Evolutionary conservation across 2,888 invertebrate species (phyloP).

Genomic region (Drosophila falleni): DNA sequence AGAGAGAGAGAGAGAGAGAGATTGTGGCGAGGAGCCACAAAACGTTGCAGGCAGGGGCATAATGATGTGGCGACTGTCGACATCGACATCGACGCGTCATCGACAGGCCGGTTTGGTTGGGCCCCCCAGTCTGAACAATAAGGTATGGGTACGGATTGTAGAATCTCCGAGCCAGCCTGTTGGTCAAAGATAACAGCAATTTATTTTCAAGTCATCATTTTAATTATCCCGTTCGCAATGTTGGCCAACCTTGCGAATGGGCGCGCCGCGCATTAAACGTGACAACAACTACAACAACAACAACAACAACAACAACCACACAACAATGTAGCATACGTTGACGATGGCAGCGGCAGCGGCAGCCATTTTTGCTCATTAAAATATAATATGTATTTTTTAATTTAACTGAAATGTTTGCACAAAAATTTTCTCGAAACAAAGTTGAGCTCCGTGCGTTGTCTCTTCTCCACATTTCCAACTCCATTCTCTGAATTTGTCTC

Average conservation of each 20-base stretch:
- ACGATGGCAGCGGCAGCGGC: conserved; percentile 60
- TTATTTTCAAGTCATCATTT: conserved; percentile 85
- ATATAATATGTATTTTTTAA: conserved; percentile 85
- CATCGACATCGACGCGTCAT: conserved; percentile 70
- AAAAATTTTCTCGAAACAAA: conserved; percentile 81
- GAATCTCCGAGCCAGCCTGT: conserved; percentile 67
- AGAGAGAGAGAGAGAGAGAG: conserved; percentile 8
- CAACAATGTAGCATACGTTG: conserved; percentile 24
- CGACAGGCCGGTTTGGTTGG: conserved; percentile 47
- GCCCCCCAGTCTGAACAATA: not conserved
- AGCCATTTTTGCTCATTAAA: conserved; percentile 84
- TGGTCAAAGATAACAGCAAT: conserved; percentile 85
- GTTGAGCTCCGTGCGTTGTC: conserved; percentile 63
- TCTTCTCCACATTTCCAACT: conserved; percentile 44
- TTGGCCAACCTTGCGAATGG: conserved; percentile 68
- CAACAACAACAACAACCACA: conserved; percentile 42
- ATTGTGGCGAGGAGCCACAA: conserved; percentile 25
- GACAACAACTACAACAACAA: conserved; percentile 56
- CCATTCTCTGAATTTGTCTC: conserved; percentile 48
- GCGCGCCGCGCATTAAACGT: conserved; percentile 76
- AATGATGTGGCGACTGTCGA: conserved; percentile 66
- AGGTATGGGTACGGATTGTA: not conserved
- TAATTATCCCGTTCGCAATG: conserved; percentile 83
- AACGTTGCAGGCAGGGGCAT: conserved; percentile 39
- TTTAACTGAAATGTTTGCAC: conserved; percentile 84